A percentile compares a stretch with the other conserved stretches of the same genome.
Evolutionary conservation across 1,140 invertebrate species (phyloP).

Genomic region (Sitophilus oryzae): DNA sequence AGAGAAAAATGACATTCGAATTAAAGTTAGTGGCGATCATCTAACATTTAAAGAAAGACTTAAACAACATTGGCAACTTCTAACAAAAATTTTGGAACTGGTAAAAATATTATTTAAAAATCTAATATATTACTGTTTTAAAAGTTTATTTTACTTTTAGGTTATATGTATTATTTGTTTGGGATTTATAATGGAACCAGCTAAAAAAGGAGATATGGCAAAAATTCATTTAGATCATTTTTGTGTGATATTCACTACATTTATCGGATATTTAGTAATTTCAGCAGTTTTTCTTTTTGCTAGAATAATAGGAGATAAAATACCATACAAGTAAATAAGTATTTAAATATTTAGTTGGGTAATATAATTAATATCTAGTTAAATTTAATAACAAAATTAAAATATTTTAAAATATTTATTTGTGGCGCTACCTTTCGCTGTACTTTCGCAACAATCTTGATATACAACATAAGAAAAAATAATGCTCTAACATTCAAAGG

Average conservation of each 20-base stretch:
- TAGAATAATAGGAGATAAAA: constrained; percentile 15
- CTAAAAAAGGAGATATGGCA: constrained; percentile 13
- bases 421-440: no score
- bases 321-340: constrained; percentile 16
- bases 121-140: not conserved
- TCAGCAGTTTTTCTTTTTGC: constrained; percentile 7
- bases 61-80: not conserved
- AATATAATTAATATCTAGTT: no score
- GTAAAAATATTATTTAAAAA: not conserved
- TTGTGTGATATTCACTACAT: constrained; percentile 18
- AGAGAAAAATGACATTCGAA: no score
- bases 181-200: constrained; percentile 15
- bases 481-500: no score
- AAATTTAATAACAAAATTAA: no score
- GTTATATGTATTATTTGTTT: constrained; percentile 12
- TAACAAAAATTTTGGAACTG: not conserved
- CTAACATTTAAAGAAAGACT: not conserved
- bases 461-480: no score
- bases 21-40: no score
- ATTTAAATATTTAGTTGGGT: no score
- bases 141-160: constrained; percentile 8
- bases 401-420: no score
- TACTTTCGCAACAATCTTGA: no score
- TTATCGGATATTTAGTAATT: constrained; percentile 11
- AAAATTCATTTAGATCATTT: constrained; percentile 15